A percentile compares a stretch with the other conserved stretches of the same genome.
Conservation (phyloP, 2,797 vertebrate genomes). For the Centropyge bicolor region DNA sequence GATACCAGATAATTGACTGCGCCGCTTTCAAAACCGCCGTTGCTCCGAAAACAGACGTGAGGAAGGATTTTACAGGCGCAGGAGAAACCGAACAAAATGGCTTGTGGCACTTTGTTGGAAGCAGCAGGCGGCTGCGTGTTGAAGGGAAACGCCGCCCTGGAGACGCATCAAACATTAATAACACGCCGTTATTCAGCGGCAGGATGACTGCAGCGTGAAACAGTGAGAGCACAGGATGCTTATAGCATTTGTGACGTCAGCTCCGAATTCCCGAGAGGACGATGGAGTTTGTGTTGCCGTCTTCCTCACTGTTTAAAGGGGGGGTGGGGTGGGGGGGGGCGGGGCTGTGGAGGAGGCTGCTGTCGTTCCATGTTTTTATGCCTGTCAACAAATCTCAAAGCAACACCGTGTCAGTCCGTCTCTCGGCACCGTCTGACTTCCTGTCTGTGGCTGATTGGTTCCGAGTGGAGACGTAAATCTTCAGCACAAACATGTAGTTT, state of each 20-base stretch:
- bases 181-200: conserved; percentile 4
- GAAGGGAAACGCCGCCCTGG: conserved; percentile 25
- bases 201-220: neutral
- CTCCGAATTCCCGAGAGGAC: neutral
- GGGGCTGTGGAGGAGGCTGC: neutral
- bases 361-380: neutral
- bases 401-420: neutral
- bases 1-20: conserved; percentile 26
- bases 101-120: conserved; percentile 40
- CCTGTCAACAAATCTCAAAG: neutral
- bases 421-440: neutral
- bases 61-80: neutral
- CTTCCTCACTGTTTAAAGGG: neutral
- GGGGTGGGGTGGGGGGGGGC: too few relatives aligned
- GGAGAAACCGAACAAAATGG: conserved; percentile 13
- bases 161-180: conserved; percentile 39
- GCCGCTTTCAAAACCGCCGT: conserved; percentile 17
- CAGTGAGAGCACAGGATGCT: neutral
- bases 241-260: neutral
- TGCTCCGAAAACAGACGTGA: conserved; percentile 22
- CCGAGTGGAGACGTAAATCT: neutral
- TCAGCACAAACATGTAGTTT: neutral
- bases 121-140: conserved; percentile 38
- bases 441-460: neutral
- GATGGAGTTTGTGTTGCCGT: neutral